Base-by-base conservation (phyloP, 37 sponge, comb jelly and placozoan species). In the Geodia barretti region DNA sequence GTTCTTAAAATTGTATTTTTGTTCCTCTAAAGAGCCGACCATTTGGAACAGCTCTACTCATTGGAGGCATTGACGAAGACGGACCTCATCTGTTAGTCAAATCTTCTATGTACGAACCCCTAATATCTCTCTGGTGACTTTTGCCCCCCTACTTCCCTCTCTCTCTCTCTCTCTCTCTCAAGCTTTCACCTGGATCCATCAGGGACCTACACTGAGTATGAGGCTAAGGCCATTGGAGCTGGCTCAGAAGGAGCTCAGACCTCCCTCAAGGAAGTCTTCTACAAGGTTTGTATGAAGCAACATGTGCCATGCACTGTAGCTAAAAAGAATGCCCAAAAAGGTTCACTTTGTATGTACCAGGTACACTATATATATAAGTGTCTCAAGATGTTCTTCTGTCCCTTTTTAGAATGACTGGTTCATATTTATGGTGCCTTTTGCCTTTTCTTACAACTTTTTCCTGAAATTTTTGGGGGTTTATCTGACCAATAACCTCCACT, bases 231-330 rank as follows among this genome's bases (percentile, higher is more conserved):
- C 37, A 95, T 98, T 60, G 98, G 97, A 2, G 90, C 98, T 34
- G 98, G 98, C 3, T 93, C 92, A 39, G 98, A 98, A 60, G 95
- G 95, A 21, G 98, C 98, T 9, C 98, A 98, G 71, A 79, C 91
- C 60, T 80, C 92, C 25, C 86, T 98, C 2, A 88, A 98, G 72
- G 98, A 98, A 66, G 85, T 93, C 38, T 98, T 91, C 87, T 73
- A 92, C 70, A 88, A 95, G 82, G 94, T 93, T 21, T 19, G 59
- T 64, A 24, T 9, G 23, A 29, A 25, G 4, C 24, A 32, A 42
- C 41, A 62, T 71, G 8, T 72, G 25, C 36, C 24, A 65, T 9
- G 26, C 19, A 59, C 19, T 59, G 19, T 59, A 19, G n/a, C n/a
- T n/a, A n/a, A n/a, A n/a, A n/a, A n/a, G n/a, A n/a, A n/a, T n/a